Evolutionary conservation across 2,888 invertebrate genomes (phyloP).

Genomic region (Volucella inanis): DNA sequence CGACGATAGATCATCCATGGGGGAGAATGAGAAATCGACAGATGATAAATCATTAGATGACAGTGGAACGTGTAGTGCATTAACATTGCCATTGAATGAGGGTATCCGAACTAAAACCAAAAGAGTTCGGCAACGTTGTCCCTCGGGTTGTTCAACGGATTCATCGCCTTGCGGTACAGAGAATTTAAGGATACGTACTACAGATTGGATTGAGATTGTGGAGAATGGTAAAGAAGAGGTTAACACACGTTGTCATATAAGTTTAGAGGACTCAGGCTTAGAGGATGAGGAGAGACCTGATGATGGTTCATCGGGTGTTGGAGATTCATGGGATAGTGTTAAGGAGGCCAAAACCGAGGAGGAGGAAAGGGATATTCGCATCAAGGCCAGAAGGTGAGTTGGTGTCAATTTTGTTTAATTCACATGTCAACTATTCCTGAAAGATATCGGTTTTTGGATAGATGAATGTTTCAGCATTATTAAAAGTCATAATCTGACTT

Average conservation of each 20-base stretch:
- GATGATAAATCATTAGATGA: constrained; percentile 65
- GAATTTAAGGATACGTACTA: constrained; percentile 82
- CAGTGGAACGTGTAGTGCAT: constrained; percentile 64
- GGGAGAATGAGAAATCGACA: constrained; percentile 27
- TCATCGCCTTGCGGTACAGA: constrained; percentile 83
- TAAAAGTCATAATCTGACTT: no score
- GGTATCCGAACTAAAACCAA: constrained; percentile 41
- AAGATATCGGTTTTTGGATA: no score
- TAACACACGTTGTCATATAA: constrained; percentile 85
- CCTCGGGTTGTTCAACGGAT: constrained; percentile 82
- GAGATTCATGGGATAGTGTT: constrained; percentile 83
- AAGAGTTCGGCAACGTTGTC: constrained; percentile 80
- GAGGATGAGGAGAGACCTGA: constrained; percentile 83
- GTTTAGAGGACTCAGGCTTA: constrained; percentile 84
- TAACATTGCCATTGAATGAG: constrained; percentile 56
- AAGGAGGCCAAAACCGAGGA: constrained; percentile 81
- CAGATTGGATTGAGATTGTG: constrained; percentile 85
- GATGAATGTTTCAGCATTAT: no score
- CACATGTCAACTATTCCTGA: no score
- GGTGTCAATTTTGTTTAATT: no score
- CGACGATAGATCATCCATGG: constrained; percentile 44
- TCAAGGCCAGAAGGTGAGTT: constrained; percentile 59
- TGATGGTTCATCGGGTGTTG: constrained; percentile 83
- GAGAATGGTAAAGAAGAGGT: constrained; percentile 85
- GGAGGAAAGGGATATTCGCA: constrained; percentile 64